A percentile compares a stretch with the other conserved stretches of the same genome.
Conservation (phyloP, 2,888 invertebrate species). For the Petrophora chlorosata region DNA sequence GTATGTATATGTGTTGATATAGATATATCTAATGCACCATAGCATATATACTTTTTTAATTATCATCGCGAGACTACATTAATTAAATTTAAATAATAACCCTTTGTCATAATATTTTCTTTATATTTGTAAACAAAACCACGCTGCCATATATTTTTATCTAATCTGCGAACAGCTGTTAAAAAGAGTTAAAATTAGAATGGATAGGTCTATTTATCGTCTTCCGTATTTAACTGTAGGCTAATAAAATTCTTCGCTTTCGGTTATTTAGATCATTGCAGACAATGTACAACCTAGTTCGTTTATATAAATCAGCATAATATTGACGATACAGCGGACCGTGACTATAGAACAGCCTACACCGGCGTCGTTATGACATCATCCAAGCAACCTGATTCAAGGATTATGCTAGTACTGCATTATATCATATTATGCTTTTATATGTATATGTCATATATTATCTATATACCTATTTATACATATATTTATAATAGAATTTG, state of each 20-base stretch:
- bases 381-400: constrained; percentile 45
- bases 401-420: constrained; percentile 38
- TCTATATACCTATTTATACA: no score
- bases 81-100: no score
- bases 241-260: not conserved
- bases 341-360: constrained; percentile 4
- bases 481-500: no score
- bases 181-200: not conserved
- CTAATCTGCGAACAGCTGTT: constrained; percentile 13
- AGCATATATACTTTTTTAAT: no score
- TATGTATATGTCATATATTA: no score
- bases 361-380: constrained; percentile 57
- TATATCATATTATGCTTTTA: no score
- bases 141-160: not conserved
- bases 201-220: no score
- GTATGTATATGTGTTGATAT: no score
- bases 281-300: not conserved
- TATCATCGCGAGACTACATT: no score
- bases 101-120: not conserved
- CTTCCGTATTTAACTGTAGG: not conserved
- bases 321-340: no score
- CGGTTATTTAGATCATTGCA: not conserved
- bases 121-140: constrained; percentile 18
- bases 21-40: no score
- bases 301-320: not conserved